Percentiles rank a stretch among this genome's conserved stretches.
These are phyloP conservation scores for Oxystoma pomonae DNA, from an alignment of 2,888 invertebrate genomes.

Conservation along the genomic window DNA sequence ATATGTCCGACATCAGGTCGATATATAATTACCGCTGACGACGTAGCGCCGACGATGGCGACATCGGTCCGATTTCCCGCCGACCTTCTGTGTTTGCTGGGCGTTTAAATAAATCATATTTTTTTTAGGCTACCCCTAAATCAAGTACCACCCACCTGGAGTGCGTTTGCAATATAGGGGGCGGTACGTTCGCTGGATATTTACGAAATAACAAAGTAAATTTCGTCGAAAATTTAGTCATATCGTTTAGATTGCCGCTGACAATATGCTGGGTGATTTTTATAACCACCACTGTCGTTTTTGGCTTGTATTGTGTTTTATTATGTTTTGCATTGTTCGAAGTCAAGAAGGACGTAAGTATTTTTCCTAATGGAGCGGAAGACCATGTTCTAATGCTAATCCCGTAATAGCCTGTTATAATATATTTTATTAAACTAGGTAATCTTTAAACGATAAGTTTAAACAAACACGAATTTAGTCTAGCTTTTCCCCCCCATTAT, in stretches of 20 bases:
- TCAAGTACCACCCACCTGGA: background rate
- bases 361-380: no score
- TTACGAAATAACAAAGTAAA: conserved; percentile 21
- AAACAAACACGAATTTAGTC: no score
- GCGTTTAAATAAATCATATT: background rate
- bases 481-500: no score
- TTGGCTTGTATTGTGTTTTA: conserved; percentile 24
- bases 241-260: conserved; percentile 23
- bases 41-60: no score
- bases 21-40: no score
- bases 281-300: conserved; percentile 22
- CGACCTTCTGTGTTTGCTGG: no score
- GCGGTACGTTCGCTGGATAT: conserved; percentile 24
- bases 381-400: no score
- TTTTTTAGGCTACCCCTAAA: conserved; percentile 19
- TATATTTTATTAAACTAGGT: no score
- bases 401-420: no score
- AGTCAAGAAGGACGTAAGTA: conserved; percentile 19
- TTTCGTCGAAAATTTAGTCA: conserved; percentile 21
- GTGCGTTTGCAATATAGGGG: background rate
- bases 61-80: no score
- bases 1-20: no score
- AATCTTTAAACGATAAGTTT: no score
- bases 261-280: conserved; percentile 29
- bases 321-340: conserved; percentile 21